Percentiles rank a stretch among this genome's conserved stretches.
These are phyloP conservation scores for Oryzias celebensis DNA, from an alignment of 2,113 vertebrate genomes.

Conservation along the genomic window DNA sequence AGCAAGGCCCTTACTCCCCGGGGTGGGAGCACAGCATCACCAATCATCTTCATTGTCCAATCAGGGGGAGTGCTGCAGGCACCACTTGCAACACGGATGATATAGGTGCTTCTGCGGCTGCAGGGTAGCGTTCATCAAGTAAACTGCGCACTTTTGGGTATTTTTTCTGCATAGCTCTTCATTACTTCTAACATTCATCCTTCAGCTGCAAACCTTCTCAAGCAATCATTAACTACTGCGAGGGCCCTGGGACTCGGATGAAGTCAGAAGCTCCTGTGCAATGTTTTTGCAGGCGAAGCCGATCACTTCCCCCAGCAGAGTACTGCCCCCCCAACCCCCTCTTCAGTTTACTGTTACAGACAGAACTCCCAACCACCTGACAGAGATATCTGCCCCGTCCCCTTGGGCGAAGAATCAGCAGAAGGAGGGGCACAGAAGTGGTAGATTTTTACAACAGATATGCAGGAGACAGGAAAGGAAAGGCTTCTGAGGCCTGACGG, in stretches of 20 bases:
- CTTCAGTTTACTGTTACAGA: constrained; percentile 66
- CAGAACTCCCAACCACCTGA: constrained; percentile 64
- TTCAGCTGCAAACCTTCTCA: constrained; percentile 30
- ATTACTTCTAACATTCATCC: constrained; percentile 24
- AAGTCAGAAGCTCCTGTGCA: constrained; percentile 13
- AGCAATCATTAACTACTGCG: constrained; percentile 1
- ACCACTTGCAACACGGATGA: constrained; percentile 16
- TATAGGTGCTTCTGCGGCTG: constrained; percentile 20
- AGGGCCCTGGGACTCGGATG: constrained; percentile 3
- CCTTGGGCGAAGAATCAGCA: constrained; percentile 38
- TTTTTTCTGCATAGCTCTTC: constrained; percentile 1
- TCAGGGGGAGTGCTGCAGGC: constrained; percentile 39
- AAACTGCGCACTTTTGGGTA: constrained; percentile 15
- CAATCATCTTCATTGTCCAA: constrained; percentile 54
- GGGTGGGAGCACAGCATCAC: constrained; percentile 52
- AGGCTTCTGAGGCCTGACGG: constrained; percentile 21
- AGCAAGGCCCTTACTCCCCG: constrained; percentile 39
- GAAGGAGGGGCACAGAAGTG: constrained; percentile 38
- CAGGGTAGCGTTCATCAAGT: constrained; percentile 36
- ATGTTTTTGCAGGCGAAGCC: constrained; percentile 61
- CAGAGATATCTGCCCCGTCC: constrained; percentile 62
- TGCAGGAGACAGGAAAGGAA: constrained; percentile 24
- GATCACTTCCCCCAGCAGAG: constrained; percentile 37
- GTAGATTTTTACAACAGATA: constrained; percentile 58
- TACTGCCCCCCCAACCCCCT: constrained; percentile 43